Conservation (phyloP, 2,888 invertebrate genomes). For the Hypomecis atomaria region DNA sequence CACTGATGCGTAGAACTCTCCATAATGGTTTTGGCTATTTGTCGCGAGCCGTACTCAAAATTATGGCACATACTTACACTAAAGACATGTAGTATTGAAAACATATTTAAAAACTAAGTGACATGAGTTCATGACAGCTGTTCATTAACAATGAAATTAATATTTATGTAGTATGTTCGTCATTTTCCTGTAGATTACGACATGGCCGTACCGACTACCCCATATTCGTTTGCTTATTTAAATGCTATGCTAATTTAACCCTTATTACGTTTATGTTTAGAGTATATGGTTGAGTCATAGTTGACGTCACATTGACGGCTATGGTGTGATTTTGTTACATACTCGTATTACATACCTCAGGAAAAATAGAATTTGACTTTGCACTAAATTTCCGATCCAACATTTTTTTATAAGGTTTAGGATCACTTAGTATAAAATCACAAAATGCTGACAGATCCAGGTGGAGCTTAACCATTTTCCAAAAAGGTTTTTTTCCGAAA, state of each 20-base stretch:
- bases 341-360: too few species aligned
- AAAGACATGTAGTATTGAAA: not conserved
- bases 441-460: too few species aligned
- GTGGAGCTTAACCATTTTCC: too few species aligned
- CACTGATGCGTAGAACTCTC: too few species aligned
- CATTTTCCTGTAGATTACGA: slow-evolving; percentile 26
- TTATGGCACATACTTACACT: too few species aligned
- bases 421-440: too few species aligned
- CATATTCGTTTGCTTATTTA: not conserved
- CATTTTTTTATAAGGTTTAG: too few species aligned
- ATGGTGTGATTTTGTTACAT: slow-evolving; percentile 14
- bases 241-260: not conserved
- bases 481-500: too few species aligned
- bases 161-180: slow-evolving; percentile 25
- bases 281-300: slow-evolving; percentile 8
- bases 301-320: not conserved
- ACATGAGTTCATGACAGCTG: slow-evolving; percentile 14
- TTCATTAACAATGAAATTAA: slow-evolving; percentile 20
- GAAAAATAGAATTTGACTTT: too few species aligned
- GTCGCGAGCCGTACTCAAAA: too few species aligned
- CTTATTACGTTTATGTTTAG: slow-evolving; percentile 12
- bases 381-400: too few species aligned
- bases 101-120: slow-evolving; percentile 3
- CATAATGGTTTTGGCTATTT: too few species aligned
- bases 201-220: slow-evolving; percentile 22